Evolutionary conservation across 2,888 invertebrate species (phyloP).

Genomic region (Phania funesta): DNA sequence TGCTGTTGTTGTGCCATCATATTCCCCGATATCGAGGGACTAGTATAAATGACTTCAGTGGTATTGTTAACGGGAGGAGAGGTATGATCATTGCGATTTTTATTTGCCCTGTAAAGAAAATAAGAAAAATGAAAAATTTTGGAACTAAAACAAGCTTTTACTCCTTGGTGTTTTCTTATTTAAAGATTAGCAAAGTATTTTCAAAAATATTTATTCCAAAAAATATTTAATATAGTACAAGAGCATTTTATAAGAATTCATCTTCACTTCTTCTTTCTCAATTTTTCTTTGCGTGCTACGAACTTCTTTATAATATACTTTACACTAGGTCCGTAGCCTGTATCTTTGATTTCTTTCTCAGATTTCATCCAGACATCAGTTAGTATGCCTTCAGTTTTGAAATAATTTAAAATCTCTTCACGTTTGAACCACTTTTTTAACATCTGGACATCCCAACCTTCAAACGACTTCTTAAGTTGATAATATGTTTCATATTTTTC

Average conservation of each 20-base stretch:
- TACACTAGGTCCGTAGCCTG: conserved; percentile 63
- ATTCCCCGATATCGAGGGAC: conserved; percentile 75
- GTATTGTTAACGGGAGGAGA: conserved; percentile 53
- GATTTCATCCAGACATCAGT: conserved; percentile 69
- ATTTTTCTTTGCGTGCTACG: conserved; percentile 62
- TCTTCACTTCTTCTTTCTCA: conserved; percentile 57
- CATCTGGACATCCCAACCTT: conserved; percentile 63
- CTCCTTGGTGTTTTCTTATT: neutral
- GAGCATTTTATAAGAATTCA: neutral
- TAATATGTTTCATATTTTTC: conserved; percentile 73
- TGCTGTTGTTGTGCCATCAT: conserved; percentile 67
- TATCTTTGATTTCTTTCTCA: conserved; percentile 63
- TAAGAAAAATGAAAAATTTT: neutral
- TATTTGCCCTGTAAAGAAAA: conserved; percentile 70
- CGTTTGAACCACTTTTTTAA: conserved; percentile 73
- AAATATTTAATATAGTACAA: neutral
- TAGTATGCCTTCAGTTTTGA: conserved; percentile 70
- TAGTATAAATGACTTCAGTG: conserved; percentile 76
- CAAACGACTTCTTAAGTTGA: conserved; percentile 70
- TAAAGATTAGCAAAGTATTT: neutral
- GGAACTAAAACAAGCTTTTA: neutral
- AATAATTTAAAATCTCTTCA: conserved; percentile 70
- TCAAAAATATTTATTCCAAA: neutral
- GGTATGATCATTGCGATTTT: conserved; percentile 77
- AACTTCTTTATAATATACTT: conserved; percentile 66